Evolutionary conservation across 2,888 invertebrate species (phyloP), one percentile per base, ranked within the genome.

Genomic region (Lypha dubia): DNA sequence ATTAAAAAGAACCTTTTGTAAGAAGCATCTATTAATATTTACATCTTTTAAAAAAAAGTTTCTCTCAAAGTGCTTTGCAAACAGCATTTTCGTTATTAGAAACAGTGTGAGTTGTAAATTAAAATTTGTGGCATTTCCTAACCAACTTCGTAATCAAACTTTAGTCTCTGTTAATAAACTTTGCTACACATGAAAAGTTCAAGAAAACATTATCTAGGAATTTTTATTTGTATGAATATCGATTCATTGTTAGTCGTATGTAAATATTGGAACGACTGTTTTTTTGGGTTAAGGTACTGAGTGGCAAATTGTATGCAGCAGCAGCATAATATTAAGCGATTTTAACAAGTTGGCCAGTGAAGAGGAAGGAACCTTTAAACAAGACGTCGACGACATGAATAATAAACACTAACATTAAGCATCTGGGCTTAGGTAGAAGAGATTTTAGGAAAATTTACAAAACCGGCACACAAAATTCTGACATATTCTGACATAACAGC

Each of bases 171-270:
- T 60, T 73, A 46, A 73, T 60, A 49, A 60, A 60, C 60, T 35
- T 60, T 35, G 17, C n/a, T 49, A 35, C 8, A n/a, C 35, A 73
- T n/a, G n/a, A n/a, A n/a, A 73, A 49, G 46, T 73, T 71, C 46
- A 67, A 20, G 35, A 51, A 35, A 20, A 35, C 9, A 20, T 60
- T 3, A 49, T 60, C 22, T 17, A n/a, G 13, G n/a, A 11, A 8
- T 6, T 35, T 60, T 38, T 51, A 41, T 53, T 8, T n/a, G 32
- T 13, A 22, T 28, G 41, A 0, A 11, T 63, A 41, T 49, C 32
- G 5, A 24, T 38, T 3, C 38, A 22, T 22, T 9, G 49, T 17
- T 9, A 24, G 5, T 7, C 11, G n/a, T n/a, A n/a, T n/a, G n/a
- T n/a, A 24, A 24, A 8, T 32, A n/a, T 63, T 63, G 22, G n/a